Percentiles rank a stretch among this genome's conserved stretches.
Evolutionary conservation across 2,113 vertebrate species (phyloP).

Genomic region (Chaetops frenatus): DNA sequence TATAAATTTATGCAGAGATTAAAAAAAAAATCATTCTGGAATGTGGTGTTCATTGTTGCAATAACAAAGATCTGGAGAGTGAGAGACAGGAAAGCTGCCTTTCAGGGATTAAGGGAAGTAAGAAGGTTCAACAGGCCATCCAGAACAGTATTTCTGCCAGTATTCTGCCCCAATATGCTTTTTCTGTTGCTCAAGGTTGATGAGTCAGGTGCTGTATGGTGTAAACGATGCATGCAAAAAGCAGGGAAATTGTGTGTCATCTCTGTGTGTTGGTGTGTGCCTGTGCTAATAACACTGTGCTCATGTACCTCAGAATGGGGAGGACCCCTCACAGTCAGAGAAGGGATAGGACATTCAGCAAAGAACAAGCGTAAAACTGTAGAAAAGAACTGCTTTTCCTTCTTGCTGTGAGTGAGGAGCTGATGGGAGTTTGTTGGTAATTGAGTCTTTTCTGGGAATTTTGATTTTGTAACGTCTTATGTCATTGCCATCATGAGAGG

Average conservation of each 20-base stretch:
- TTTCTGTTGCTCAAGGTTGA: not conserved
- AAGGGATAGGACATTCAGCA: not conserved
- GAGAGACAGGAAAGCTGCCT: not conserved
- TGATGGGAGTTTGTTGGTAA: not conserved
- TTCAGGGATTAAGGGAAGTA: not conserved
- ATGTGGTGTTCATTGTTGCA: not conserved
- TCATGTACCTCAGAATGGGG: not conserved
- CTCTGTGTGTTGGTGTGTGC: accelerated
- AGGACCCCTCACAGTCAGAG: not conserved
- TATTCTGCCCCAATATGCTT: not conserved
- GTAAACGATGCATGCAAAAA: accelerated
- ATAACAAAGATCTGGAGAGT: not conserved
- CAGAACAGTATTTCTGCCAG: not conserved
- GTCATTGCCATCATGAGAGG: not conserved
- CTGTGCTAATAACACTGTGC: not conserved
- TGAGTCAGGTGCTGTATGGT: not conserved
- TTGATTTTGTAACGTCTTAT: not conserved
- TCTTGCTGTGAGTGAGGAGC: not conserved
- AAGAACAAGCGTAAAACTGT: not conserved
- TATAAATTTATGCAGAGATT: not conserved
- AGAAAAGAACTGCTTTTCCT: not conserved
- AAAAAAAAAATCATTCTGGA: not conserved
- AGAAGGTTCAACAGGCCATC: not conserved
- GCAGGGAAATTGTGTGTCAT: not conserved
- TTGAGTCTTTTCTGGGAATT: not conserved